Evolutionary conservation across 2,797 vertebrate species (phyloP).

Genomic region (Perodicticus potto): DNA sequence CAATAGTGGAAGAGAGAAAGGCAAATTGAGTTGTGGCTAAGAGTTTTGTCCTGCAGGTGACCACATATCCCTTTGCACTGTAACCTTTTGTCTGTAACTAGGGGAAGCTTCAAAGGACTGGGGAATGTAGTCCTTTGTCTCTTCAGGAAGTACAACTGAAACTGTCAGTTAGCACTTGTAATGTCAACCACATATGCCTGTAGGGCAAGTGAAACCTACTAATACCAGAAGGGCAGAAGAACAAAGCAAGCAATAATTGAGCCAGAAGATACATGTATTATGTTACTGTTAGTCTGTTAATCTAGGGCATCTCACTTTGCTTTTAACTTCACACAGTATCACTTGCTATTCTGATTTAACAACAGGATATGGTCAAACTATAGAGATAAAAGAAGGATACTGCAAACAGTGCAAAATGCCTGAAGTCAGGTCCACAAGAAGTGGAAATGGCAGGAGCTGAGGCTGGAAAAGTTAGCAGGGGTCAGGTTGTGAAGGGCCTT

Average conservation of each 20-base stretch:
- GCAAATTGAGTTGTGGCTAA: not conserved
- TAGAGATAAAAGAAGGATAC: not conserved
- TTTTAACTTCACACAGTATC: not conserved
- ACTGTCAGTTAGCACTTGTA: not conserved
- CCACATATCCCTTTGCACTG: not conserved
- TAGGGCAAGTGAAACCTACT: not conserved
- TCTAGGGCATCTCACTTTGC: not conserved
- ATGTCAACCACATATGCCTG: not conserved
- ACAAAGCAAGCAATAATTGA: not conserved
- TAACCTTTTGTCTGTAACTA: not conserved
- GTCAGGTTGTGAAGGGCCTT: not conserved
- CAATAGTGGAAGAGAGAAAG: slow-evolving; percentile 19
- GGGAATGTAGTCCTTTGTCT: not conserved
- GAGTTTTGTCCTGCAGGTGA: not conserved
- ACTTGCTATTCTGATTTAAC: not conserved
- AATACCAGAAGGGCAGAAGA: not conserved
- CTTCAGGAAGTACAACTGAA: not conserved
- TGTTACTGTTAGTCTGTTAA: not conserved
- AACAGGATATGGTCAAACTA: not conserved
- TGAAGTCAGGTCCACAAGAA: not conserved
- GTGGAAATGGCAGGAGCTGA: not conserved
- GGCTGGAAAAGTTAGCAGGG: not conserved
- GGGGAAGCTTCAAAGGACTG: not conserved
- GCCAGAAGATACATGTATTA: not conserved
- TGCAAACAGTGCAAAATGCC: not conserved